These are phyloP conservation scores for Pogonocichla stellata DNA, from an alignment of 2,113 vertebrate genomes.

Conservation along the genomic window DNA sequence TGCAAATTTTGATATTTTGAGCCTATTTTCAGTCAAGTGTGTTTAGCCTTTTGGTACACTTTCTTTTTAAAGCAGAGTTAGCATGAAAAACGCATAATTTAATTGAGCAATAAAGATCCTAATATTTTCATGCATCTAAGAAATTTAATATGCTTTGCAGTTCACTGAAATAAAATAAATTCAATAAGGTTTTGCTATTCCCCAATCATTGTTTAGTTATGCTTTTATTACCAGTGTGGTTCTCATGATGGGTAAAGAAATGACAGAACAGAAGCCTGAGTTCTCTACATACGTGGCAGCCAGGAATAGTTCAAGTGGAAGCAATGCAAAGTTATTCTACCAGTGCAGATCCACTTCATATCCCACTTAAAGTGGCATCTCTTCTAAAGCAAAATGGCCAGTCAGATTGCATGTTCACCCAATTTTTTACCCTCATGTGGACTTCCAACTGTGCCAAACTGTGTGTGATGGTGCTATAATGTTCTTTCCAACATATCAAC, in stretches of 20 bases:
- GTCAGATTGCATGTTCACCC: not conserved
- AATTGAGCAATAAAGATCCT: constrained; percentile 35
- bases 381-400: not conserved
- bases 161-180: constrained; percentile 29
- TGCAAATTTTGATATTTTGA: constrained; percentile 16
- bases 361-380: not conserved
- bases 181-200: not conserved
- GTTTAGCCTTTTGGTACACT: constrained; percentile 14
- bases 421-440: not conserved
- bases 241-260: not conserved
- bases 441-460: not conserved
- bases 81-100: constrained; percentile 47
- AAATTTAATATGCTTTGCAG: constrained; percentile 30
- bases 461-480: not conserved
- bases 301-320: not conserved
- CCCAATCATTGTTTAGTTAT: constrained; percentile 21
- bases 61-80: constrained; percentile 11
- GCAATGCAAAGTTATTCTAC: not conserved
- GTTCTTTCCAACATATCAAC: not conserved
- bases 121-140: constrained; percentile 45
- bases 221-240: not conserved
- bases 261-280: not conserved
- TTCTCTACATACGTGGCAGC: not conserved
- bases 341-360: not conserved
- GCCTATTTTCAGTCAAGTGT: not conserved